Percentiles rank a stretch among this genome's conserved stretches.
phyloP scores from a whole-genome alignment of 2,888 invertebrate species.

The Spilosoma lubricipeda region DNA sequence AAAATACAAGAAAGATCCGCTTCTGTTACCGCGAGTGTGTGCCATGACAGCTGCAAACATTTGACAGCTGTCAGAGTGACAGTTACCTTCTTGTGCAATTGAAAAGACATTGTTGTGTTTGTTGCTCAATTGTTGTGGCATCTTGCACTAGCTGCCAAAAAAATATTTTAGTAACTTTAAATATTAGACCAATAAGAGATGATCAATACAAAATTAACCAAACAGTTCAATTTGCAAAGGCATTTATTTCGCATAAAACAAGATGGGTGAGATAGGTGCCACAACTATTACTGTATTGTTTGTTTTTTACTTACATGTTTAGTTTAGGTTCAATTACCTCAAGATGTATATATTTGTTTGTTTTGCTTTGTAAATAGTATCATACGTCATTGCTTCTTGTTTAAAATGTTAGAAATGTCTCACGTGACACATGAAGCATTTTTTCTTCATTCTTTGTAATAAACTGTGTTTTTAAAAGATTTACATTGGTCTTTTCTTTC shows the following conservation, averaged over 20 bases:
- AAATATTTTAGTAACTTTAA: too few relatives aligned
- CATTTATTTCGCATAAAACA: neutral
- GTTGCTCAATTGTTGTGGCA: constrained; percentile 50
- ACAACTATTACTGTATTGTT: constrained; percentile 20
- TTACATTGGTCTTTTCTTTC: neutral
- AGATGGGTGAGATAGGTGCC: constrained; percentile 11
- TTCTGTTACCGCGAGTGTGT: constrained; percentile 39
- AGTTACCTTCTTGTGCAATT: constrained; percentile 59
- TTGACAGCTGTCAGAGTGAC: constrained; percentile 54
- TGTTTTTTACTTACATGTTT: constrained; percentile 34
- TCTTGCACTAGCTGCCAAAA: too few relatives aligned
- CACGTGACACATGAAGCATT: neutral
- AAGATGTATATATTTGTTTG: constrained; percentile 45
- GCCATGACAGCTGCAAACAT: constrained; percentile 48
- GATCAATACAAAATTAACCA: too few relatives aligned
- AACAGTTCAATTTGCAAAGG: too few relatives aligned
- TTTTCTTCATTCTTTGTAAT: neutral
- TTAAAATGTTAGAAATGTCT: constrained; percentile 9
- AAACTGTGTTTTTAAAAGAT: neutral
- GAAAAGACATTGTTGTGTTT: constrained; percentile 55
- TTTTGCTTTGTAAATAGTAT: constrained; percentile 46
- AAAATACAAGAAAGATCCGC: neutral
- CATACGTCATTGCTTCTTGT: constrained; percentile 5
- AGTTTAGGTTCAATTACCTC: constrained; percentile 61
- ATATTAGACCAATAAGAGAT: too few relatives aligned